These are phyloP conservation scores for Synanthedon formicaeformis DNA, from an alignment of 2,888 invertebrate species.

Conservation along the genomic window DNA sequence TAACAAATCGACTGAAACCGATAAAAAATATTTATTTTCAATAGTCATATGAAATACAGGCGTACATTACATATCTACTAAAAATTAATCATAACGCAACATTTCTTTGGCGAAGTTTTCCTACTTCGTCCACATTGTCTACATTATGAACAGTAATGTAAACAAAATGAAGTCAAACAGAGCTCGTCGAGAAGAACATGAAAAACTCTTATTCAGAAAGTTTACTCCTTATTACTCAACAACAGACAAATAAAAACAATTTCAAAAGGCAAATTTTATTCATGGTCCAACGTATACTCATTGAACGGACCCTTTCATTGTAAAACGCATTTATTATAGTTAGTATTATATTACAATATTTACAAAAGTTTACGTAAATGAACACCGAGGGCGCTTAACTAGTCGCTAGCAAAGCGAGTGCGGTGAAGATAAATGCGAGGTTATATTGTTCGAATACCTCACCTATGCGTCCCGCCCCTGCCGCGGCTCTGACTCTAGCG, in stretches of 20 bases:
- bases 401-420: slow-evolving; percentile 46
- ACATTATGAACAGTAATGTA: neutral
- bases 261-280: slow-evolving; percentile 67
- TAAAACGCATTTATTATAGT: slow-evolving; percentile 60
- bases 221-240: neutral
- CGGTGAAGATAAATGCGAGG: slow-evolving; percentile 33
- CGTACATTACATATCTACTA: neutral
- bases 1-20: neutral
- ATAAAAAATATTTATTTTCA: neutral
- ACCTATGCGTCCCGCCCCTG: slow-evolving; percentile 26
- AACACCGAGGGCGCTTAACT: slow-evolving; percentile 57
- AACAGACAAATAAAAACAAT: slow-evolving; percentile 18
- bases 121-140: neutral
- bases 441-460: slow-evolving; percentile 24
- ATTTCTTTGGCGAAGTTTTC: neutral
- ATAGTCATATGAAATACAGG: neutral
- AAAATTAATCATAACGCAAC: neutral
- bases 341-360: slow-evolving; percentile 62
- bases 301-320: slow-evolving; percentile 68
- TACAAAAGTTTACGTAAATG: slow-evolving; percentile 51
- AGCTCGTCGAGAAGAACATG: neutral
- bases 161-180: neutral
- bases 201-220: neutral
- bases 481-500: slow-evolving; percentile 37
- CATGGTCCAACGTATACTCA: slow-evolving; percentile 68